Evolutionary conservation across 2,113 vertebrate genomes (phyloP).

Genomic region (Pteropus alecto): DNA sequence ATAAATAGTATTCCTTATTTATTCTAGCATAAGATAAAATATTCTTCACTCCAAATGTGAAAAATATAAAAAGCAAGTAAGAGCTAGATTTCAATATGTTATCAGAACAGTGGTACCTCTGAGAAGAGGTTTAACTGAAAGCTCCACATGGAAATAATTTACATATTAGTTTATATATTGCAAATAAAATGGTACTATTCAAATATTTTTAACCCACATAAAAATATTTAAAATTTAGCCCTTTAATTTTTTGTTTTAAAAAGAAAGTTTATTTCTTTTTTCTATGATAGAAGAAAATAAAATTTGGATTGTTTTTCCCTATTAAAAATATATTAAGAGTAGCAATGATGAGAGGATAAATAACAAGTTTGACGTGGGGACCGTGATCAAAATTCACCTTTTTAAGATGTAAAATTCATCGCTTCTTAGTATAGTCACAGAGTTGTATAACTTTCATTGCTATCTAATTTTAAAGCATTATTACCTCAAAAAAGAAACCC

Average conservation of each 20-base stretch:
- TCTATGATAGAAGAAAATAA: neutral
- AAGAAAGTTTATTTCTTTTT: neutral
- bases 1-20: constrained; percentile 36
- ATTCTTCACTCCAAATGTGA: constrained; percentile 61
- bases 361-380: no score
- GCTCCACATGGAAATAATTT: constrained; percentile 79
- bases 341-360: no score
- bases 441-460: neutral
- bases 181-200: neutral
- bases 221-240: neutral
- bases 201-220: neutral
- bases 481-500: neutral
- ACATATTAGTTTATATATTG: neutral
- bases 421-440: neutral
- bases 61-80: constrained; percentile 63
- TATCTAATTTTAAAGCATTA: neutral
- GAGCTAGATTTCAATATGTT: constrained; percentile 42
- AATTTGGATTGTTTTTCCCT: neutral
- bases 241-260: neutral
- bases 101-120: constrained; percentile 53
- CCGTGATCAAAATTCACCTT: neutral
- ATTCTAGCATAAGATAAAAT: constrained; percentile 69
- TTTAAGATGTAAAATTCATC: neutral
- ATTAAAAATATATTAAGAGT: neutral
- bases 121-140: constrained; percentile 72